Evolutionary conservation across 1,140 invertebrate species (phyloP).

Genomic region (Antheraea mylitta): DNA sequence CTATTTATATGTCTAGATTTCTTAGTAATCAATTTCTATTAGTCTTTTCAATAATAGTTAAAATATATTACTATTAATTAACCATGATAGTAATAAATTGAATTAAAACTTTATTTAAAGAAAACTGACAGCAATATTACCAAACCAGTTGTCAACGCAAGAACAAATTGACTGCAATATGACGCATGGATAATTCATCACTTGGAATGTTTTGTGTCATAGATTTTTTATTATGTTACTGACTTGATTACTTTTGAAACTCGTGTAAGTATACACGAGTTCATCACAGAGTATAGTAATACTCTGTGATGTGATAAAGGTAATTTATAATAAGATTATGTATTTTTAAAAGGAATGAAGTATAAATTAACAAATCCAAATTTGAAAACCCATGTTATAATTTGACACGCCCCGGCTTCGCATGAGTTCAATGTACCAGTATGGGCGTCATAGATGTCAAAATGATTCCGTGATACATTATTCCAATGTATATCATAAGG

Average conservation of each 20-base stretch:
- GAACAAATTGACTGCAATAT: not conserved
- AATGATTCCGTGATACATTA: too few species aligned
- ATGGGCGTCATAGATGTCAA: too few species aligned
- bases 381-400: not conserved
- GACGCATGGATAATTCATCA: not conserved
- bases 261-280: too few species aligned
- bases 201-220: conserved; percentile 1
- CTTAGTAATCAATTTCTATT: too few species aligned
- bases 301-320: not conserved
- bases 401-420: not conserved
- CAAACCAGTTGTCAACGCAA: not conserved
- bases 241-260: not conserved
- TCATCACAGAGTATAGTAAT: too few species aligned
- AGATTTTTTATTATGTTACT: not conserved
- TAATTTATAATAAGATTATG: not conserved
- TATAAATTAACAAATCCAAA: not conserved
- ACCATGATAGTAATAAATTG: not conserved
- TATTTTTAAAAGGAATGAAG: not conserved
- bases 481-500: too few species aligned
- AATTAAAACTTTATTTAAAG: not conserved
- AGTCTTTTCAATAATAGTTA: not conserved
- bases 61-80: not conserved
- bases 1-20: too few species aligned
- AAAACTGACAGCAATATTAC: not conserved
- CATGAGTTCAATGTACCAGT: too few species aligned